Percentiles rank a stretch among this genome's conserved stretches.
These are phyloP conservation scores for Selene dorsalis DNA, from an alignment of 2,797 vertebrate species.

Conservation along the genomic window DNA sequence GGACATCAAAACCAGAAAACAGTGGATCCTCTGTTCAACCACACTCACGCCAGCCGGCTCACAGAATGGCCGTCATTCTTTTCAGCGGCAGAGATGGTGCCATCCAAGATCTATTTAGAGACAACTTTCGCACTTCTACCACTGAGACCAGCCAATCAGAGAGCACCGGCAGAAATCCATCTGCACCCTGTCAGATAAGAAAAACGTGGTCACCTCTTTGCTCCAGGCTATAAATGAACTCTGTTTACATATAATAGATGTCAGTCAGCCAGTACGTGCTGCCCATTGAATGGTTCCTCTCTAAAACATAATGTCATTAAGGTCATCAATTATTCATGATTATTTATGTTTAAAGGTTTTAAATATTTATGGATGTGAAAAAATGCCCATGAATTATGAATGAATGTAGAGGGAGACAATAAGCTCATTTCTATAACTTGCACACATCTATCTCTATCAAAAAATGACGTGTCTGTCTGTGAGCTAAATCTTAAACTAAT, in stretches of 20 bases:
- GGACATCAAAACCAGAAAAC: constrained; percentile 31
- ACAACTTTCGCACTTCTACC: constrained; percentile 22
- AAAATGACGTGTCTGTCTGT: constrained; percentile 32
- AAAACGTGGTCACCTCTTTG: neutral
- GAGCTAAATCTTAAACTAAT: constrained; percentile 58
- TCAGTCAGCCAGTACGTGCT: neutral
- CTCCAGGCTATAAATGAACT: constrained; percentile 10
- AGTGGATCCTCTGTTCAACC: constrained; percentile 34
- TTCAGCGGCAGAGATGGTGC: constrained; percentile 8
- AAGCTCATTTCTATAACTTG: constrained; percentile 37
- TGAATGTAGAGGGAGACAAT: constrained; percentile 34
- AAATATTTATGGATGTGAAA: constrained; percentile 62
- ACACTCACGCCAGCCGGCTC: constrained; percentile 19
- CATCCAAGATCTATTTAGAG: constrained; percentile 47
- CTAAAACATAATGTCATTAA: constrained; percentile 1
- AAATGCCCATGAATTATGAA: constrained; percentile 57
- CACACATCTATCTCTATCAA: constrained; percentile 19
- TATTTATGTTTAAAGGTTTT: constrained; percentile 54
- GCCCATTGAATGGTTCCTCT: constrained; percentile 10
- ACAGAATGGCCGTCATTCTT: constrained; percentile 51
- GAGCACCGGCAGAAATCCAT: constrained; percentile 8
- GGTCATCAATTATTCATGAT: constrained; percentile 49
- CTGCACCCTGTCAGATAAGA: constrained; percentile 16
- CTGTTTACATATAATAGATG: constrained; percentile 17
- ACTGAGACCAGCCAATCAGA: constrained; percentile 27